Evolutionary conservation across 1,140 invertebrate genomes (phyloP), one percentile per base, ranked within the genome.

Genomic region (Caerostris extrusa): DNA sequence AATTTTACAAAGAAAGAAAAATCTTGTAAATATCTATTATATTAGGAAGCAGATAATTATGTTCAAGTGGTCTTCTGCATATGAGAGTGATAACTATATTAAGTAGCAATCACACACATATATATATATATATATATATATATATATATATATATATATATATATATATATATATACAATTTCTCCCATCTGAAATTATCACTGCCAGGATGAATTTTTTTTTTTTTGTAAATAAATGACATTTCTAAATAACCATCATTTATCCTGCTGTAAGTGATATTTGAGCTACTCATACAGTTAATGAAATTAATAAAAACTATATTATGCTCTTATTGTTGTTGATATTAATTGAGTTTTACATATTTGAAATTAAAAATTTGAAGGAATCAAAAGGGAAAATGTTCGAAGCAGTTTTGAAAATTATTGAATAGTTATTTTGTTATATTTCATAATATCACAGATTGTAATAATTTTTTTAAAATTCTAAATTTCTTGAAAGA

Each of bases 41-140:
- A 90, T 90, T 94, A 94, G 93, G 93, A 88, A 94, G 90, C 93
- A 94, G 93, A 77, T 67, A 67, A 89, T 94, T 87, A 88, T 94
- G 77, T 93, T 94, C 86, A 61, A 82, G 55, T 82, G 86, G 57
- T 55, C 85, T 77, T 90, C 85, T 85, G 56, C 88, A 94, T 90
- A 89, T 71, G 55, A 71, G 85, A 88, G 34, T 90, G 88, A 90
- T 60, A 89, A 69, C 82, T 90, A 50, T 90, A 90, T 83, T 67
- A 64, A 90, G 77, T 77, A 92, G 82, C 82, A 64, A n/a, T 92
- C 34, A 56, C 53, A 91, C 34, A 61, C 34, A 55, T 34, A 34
- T 34, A 34, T 34, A 56, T 12, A n/a, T 69, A 58, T 19, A 55
- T 19, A 17, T 90, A n/a, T 64, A 19, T 69, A 55, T 34, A 34